Conservation (phyloP, 2,113 vertebrate genomes). For the Sprattus sprattus region DNA sequence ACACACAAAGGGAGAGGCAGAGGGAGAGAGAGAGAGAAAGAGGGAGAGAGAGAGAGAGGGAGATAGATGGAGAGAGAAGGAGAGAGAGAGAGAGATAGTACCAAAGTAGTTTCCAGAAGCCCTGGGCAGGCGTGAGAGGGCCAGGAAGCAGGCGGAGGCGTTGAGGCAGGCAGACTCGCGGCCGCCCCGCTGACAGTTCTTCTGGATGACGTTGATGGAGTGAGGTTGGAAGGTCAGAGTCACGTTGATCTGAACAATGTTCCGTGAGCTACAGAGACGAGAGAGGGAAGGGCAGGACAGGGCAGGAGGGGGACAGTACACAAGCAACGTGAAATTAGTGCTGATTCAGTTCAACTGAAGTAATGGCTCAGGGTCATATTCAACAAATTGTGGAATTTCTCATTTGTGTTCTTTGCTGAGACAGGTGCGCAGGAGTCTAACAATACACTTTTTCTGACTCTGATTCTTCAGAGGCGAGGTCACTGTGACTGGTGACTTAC, state of each 20-base stretch:
- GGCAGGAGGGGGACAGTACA: too few species aligned
- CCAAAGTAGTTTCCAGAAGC: slow-evolving; percentile 68
- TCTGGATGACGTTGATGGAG: slow-evolving; percentile 83
- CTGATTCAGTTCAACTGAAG: not conserved
- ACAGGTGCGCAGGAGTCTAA: too few species aligned
- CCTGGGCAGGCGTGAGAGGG: slow-evolving; percentile 67
- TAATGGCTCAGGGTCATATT: too few species aligned
- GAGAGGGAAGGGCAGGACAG: not conserved
- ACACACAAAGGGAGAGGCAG: not conserved
- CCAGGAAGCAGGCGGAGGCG: slow-evolving; percentile 79
- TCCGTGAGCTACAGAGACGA: slow-evolving; percentile 72
- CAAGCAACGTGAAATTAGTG: not conserved
- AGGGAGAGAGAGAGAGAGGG: too few species aligned
- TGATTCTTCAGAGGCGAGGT: too few species aligned
- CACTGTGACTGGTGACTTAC: too few species aligned
- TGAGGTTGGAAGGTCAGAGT: slow-evolving; percentile 78
- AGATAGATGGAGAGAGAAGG: too few species aligned
- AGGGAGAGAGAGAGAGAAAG: not conserved
- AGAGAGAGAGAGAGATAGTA: slow-evolving; percentile 43
- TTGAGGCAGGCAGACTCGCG: slow-evolving; percentile 81
- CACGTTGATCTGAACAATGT: slow-evolving; percentile 78
- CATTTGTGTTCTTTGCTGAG: too few species aligned
- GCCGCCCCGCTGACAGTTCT: slow-evolving; percentile 76
- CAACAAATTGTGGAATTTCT: too few species aligned
- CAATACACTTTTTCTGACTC: too few species aligned